Evolutionary conservation across 2,888 invertebrate species (phyloP).

Genomic region (Drosophila buzzatii): DNA sequence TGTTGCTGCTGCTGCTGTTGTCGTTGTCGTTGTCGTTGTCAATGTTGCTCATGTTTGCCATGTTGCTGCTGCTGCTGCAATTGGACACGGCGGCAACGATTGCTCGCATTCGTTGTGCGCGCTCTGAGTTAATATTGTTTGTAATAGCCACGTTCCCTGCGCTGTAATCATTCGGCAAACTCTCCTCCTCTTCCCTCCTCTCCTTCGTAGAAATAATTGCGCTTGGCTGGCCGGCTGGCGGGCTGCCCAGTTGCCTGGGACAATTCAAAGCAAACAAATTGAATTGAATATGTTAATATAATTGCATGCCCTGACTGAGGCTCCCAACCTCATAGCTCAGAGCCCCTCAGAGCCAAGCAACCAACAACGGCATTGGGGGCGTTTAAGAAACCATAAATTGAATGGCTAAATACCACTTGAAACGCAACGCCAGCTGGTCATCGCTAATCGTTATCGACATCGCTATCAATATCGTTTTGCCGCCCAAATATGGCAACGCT

Average conservation of each 20-base stretch:
- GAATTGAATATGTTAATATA: constrained; percentile 79
- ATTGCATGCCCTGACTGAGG: constrained; percentile 46
- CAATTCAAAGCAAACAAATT: constrained; percentile 73
- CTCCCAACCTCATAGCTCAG: neutral
- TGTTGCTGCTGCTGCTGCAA: constrained; percentile 43
- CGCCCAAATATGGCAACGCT: constrained; percentile 17
- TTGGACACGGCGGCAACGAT: constrained; percentile 59
- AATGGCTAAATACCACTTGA: constrained; percentile 37
- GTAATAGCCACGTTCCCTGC: constrained; percentile 76
- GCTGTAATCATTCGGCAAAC: constrained; percentile 59
- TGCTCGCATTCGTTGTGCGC: constrained; percentile 54
- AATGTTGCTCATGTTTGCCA: constrained; percentile 44
- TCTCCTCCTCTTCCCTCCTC: neutral
- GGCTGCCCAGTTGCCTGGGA: constrained; percentile 36
- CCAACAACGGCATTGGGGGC: constrained; percentile 37
- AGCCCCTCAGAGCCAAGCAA: neutral
- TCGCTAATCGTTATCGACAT: constrained; percentile 21
- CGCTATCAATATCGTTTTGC: neutral
- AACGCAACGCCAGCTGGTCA: constrained; percentile 24
- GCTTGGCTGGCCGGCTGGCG: constrained; percentile 12
- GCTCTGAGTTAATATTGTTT: constrained; percentile 67
- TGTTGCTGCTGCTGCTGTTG: constrained; percentile 36
- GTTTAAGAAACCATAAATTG: constrained; percentile 68
- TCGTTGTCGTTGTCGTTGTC: constrained; percentile 39
- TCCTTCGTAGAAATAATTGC: constrained; percentile 55